Percentiles rank a stretch among this genome's conserved stretches.
phyloP scores from a whole-genome alignment of 2,797 vertebrate species.

The Ceryle rudis region DNA sequence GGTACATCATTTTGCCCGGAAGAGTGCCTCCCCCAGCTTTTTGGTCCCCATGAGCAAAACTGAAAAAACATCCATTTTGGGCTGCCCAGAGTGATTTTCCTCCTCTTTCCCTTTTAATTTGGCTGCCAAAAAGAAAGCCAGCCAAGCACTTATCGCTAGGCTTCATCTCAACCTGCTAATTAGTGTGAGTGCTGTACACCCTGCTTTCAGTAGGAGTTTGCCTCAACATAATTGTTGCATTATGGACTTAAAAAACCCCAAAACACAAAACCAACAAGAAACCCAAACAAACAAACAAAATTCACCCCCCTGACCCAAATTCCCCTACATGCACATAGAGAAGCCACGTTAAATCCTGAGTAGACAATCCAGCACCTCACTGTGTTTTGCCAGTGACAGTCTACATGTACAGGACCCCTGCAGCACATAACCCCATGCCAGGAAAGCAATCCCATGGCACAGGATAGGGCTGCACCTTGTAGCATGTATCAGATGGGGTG shows the following conservation, averaged over 20 bases:
- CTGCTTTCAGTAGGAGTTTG: conserved; percentile 19
- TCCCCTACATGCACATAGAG: fast-evolving
- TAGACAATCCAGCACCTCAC: fast-evolving
- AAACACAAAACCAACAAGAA: background rate
- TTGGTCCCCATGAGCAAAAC: background rate
- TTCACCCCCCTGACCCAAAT: background rate
- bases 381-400: background rate
- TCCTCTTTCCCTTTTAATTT: conserved; percentile 49
- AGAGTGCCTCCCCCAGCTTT: background rate
- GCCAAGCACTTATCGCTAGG: conserved; percentile 42
- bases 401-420: background rate
- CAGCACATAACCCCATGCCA: background rate
- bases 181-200: background rate
- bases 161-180: conserved; percentile 67
- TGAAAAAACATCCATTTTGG: conserved; percentile 1
- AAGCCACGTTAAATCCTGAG: background rate
- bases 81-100: conserved; percentile 50
- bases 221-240: conserved; percentile 37
- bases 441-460: background rate
- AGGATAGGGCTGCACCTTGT: background rate
- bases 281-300: conserved; percentile 53
- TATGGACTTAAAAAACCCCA: background rate
- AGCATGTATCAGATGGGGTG: fast-evolving
- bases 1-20: background rate
- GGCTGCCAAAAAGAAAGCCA: conserved; percentile 43